Evolutionary conservation across 2,113 vertebrate genomes (phyloP).

Genomic region (Balaenoptera acutorostrata): DNA sequence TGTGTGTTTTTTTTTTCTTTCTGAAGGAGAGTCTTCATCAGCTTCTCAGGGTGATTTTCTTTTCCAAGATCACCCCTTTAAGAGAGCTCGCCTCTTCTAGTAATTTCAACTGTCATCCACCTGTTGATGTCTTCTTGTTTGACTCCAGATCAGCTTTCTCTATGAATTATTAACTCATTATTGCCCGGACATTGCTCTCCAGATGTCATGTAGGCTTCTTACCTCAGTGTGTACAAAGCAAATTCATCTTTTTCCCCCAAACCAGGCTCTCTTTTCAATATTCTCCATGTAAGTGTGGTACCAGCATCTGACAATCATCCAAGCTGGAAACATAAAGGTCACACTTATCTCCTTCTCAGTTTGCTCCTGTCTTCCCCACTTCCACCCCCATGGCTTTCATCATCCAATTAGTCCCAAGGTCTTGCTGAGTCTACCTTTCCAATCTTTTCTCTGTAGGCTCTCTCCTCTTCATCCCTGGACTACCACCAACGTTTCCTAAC

Average conservation of each 20-base stretch:
- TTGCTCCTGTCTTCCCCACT: background rate
- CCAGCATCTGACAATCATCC: background rate
- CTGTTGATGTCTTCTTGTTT: background rate
- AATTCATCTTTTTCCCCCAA: background rate
- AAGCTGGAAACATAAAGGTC: background rate
- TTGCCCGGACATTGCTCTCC: background rate
- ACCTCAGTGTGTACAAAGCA: background rate
- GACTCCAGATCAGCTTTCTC: background rate
- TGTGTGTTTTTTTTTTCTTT: background rate
- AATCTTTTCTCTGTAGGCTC: background rate
- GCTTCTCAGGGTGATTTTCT: background rate
- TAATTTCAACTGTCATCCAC: background rate
- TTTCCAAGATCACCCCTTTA: background rate
- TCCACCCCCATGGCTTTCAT: background rate
- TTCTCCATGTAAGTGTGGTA: background rate
- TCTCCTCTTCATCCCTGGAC: background rate
- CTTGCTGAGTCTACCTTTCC: background rate
- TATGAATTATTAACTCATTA: background rate
- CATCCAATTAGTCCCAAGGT: background rate
- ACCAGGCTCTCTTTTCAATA: background rate
- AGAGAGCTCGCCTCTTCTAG: background rate
- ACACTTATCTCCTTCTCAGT: background rate
- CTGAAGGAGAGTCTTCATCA: background rate
- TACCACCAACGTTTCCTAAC: background rate
- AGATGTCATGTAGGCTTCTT: background rate